phyloP scores from a whole-genome alignment of 2,888 invertebrate species.

The Elysia crispata region DNA sequence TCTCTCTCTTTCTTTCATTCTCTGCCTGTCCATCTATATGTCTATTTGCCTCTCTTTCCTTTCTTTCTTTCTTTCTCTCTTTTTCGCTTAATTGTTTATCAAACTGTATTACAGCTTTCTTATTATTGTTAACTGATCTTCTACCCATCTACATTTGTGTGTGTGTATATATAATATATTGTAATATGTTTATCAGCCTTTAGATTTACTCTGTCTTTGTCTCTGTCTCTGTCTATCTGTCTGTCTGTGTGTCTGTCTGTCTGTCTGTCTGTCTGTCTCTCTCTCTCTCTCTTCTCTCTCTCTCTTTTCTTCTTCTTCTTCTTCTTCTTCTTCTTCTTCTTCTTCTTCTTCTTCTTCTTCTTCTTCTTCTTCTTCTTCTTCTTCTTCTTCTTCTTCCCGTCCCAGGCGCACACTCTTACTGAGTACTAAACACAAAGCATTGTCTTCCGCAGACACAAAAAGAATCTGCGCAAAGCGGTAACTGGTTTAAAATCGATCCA shows the following conservation, averaged over 20 bases:
- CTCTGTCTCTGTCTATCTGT: slow-evolving; percentile 30
- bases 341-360: not conserved
- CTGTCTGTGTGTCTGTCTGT: slow-evolving; percentile 36
- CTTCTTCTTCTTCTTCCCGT: not conserved
- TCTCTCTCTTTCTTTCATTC: slow-evolving; percentile 22
- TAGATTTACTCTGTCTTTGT: not conserved
- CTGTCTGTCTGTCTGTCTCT: slow-evolving; percentile 38
- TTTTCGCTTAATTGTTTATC: too few relatives aligned
- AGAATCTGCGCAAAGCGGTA: too few relatives aligned
- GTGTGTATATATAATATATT: not conserved
- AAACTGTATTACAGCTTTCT: too few relatives aligned
- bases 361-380: slow-evolving; percentile 23
- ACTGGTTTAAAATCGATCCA: too few relatives aligned
- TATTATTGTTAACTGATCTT: too few relatives aligned
- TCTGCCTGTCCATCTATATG: slow-evolving; percentile 13
- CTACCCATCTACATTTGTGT: too few relatives aligned
- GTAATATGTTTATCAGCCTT: slow-evolving; percentile 9
- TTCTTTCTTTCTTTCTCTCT: not conserved
- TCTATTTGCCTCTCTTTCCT: slow-evolving; percentile 25
- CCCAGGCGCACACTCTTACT: too few relatives aligned
- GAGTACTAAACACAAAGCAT: too few relatives aligned
- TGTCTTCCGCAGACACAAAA: too few relatives aligned
- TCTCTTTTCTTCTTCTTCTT: slow-evolving; percentile 22
- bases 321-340: slow-evolving; percentile 23
- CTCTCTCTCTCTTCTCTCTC: slow-evolving; percentile 22